phyloP scores from a whole-genome alignment of 2,113 vertebrate species.

The Diglossa brunneiventris region DNA sequence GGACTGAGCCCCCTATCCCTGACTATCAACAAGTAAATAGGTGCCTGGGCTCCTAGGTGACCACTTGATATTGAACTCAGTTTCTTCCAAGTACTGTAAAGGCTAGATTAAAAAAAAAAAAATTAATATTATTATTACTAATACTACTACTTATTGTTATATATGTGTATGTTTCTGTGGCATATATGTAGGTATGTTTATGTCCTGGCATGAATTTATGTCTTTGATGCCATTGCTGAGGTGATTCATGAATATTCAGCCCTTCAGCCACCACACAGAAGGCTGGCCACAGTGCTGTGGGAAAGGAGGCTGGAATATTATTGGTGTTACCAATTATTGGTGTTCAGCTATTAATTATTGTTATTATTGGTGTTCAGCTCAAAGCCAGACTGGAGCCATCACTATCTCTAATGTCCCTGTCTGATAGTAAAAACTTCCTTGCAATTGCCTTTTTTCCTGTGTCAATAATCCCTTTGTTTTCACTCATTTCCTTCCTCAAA shows the following conservation, averaged over 20 bases:
- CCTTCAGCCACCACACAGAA: background rate
- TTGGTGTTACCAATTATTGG: background rate
- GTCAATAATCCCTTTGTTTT: background rate
- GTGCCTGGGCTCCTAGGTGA: background rate
- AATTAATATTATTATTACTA: background rate
- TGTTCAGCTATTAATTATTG: too few species aligned
- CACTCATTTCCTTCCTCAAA: background rate
- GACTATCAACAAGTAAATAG: background rate
- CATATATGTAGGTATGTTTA: accelerated
- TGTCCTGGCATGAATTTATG: background rate
- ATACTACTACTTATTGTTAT: background rate
- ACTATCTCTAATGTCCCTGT: background rate
- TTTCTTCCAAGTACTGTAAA: background rate
- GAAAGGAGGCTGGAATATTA: background rate
- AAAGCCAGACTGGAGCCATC: background rate
- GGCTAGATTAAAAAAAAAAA: background rate
- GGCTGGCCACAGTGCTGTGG: background rate
- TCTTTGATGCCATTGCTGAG: background rate
- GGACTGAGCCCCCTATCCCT: background rate
- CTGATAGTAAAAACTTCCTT: background rate
- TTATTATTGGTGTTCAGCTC: background rate
- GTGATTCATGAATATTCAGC: background rate
- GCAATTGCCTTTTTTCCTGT: background rate
- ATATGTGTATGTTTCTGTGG: accelerated
- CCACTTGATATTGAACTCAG: background rate